These are phyloP conservation scores for Conomelus anceps DNA, from an alignment of 2,888 invertebrate species.

Conservation along the genomic window DNA sequence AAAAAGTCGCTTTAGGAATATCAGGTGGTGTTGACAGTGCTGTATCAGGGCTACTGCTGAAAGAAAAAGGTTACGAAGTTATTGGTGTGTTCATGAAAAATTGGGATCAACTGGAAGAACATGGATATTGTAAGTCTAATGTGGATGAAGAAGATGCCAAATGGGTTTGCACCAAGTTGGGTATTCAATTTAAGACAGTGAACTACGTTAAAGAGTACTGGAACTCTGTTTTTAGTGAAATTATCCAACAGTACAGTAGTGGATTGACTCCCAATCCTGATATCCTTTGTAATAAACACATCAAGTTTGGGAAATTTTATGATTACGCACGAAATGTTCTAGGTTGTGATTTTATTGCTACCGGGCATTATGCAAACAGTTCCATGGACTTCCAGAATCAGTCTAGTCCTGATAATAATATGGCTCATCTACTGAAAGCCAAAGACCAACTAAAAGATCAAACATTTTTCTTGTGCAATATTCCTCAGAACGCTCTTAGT, in stretches of 20 bases:
- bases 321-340: slow-evolving; percentile 67
- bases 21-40: slow-evolving; percentile 98
- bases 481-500: slow-evolving; percentile 66
- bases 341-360: slow-evolving; percentile 83
- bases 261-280: slow-evolving; percentile 97
- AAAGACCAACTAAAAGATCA: slow-evolving; percentile 81
- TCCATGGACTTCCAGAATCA: slow-evolving; percentile 71
- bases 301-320: slow-evolving; percentile 89
- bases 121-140: slow-evolving; percentile 70
- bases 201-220: slow-evolving; percentile 92
- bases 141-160: slow-evolving; percentile 81
- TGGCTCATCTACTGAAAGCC: slow-evolving; percentile 62
- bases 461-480: slow-evolving; percentile 87
- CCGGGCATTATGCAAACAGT: slow-evolving; percentile 93
- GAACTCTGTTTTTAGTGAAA: slow-evolving; percentile 70
- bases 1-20: slow-evolving; percentile 69
- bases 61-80: slow-evolving; percentile 79
- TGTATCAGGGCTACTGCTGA: slow-evolving; percentile 78
- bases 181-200: slow-evolving; percentile 71
- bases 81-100: slow-evolving; percentile 90
- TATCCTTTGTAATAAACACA: slow-evolving; percentile 83
- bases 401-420: slow-evolving; percentile 52
- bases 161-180: slow-evolving; percentile 67
- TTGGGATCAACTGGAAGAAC: slow-evolving; percentile 88
- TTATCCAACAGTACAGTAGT: slow-evolving; percentile 74